Conservation (phyloP, 2,113 vertebrate genomes). For the Laticauda laticaudata region DNA sequence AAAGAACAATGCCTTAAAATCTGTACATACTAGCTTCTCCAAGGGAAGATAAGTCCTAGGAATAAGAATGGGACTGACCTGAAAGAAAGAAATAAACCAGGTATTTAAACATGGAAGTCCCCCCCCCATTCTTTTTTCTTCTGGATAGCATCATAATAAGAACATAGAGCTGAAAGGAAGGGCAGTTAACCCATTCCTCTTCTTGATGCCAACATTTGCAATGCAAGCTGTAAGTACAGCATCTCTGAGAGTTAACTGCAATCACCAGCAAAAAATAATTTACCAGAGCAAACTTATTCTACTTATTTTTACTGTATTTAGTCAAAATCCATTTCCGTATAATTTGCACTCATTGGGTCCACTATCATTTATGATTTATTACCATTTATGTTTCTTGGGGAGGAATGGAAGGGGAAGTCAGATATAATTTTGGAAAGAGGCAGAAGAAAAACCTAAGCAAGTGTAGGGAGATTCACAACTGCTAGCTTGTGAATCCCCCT, state of each 20-base stretch:
- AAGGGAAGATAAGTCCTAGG: constrained; percentile 42
- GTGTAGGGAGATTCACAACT: background rate
- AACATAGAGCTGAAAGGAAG: background rate
- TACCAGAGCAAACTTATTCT: background rate
- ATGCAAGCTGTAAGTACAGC: background rate
- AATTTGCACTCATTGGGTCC: background rate
- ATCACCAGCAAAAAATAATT: background rate
- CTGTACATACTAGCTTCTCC: constrained; percentile 4
- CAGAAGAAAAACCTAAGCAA: background rate
- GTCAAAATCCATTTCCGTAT: background rate
- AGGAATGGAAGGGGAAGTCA: background rate
- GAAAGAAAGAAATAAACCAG: background rate
- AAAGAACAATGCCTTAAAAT: background rate
- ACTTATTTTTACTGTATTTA: background rate
- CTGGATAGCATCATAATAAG: background rate
- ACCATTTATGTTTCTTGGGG: background rate
- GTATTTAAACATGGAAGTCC: background rate
- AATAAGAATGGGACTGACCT: background rate
- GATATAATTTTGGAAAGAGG: background rate
- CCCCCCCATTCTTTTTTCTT: background rate
- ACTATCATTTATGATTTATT: background rate
- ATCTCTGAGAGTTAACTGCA: background rate
- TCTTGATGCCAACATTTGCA: background rate
- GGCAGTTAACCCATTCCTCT: background rate
- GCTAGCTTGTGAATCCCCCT: background rate